Evolutionary conservation across 2,113 vertebrate genomes (phyloP).

Genomic region (Prunella fulvescens): DNA sequence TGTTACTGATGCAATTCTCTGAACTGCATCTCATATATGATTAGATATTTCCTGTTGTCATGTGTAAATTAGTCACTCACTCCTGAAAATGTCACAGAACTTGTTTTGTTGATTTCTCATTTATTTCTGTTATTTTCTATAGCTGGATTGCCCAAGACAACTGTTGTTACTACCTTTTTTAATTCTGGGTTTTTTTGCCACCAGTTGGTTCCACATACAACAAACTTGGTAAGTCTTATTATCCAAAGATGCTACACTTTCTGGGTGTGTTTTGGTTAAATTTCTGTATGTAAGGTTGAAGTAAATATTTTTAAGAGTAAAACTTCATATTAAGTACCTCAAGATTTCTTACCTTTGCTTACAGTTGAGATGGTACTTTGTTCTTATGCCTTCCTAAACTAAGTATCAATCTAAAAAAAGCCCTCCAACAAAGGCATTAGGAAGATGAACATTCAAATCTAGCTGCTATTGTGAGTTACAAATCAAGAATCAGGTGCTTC

Average conservation of each 20-base stretch:
- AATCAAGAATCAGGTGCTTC: not conserved
- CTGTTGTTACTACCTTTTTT: not conserved
- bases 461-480: not conserved
- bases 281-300: not conserved
- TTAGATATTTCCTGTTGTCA: slow-evolving; percentile 21
- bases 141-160: not conserved
- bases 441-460: not conserved
- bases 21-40: not conserved
- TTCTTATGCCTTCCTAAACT: not conserved
- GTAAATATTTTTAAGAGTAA: not conserved
- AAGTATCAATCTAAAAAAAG: not conserved
- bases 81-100: slow-evolving; percentile 1
- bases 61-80: slow-evolving; percentile 21
- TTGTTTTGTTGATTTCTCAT: not conserved
- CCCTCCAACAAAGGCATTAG: not conserved
- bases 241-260: not conserved
- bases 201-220: not conserved
- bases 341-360: not conserved
- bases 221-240: not conserved
- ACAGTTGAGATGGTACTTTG: not conserved
- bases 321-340: not conserved
- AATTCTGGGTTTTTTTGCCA: not conserved
- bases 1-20: not conserved
- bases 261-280: not conserved
- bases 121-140: not conserved